A percentile compares a stretch with the other conserved stretches of the same genome.
phyloP scores from a whole-genome alignment of 2,888 invertebrate species.

The Oconnorella tubifera region DNA sequence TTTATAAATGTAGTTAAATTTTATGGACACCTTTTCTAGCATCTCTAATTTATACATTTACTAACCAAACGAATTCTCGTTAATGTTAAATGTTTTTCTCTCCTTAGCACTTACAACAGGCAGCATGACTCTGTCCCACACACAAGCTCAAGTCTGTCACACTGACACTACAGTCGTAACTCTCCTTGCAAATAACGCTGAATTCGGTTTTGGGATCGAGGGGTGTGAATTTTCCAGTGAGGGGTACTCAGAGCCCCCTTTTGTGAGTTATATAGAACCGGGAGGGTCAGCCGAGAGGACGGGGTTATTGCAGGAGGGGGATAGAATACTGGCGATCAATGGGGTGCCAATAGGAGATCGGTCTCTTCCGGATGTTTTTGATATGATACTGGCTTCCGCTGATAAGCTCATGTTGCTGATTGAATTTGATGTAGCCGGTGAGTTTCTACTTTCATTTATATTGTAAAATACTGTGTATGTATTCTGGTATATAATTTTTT shows the following conservation, averaged over 20 bases:
- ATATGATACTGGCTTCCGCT: conserved; percentile 53
- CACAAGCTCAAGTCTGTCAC: conserved; percentile 57
- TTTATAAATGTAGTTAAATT: too few species aligned
- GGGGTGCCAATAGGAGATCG: conserved; percentile 64
- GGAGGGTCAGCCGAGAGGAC: conserved; percentile 65
- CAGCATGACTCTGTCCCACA: conserved; percentile 18
- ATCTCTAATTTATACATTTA: too few species aligned
- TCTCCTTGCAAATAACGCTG: conserved; percentile 58
- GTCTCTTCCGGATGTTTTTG: conserved; percentile 55
- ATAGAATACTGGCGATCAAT: conserved; percentile 79
- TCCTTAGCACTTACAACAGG: conserved; percentile 13
- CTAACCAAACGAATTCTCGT: too few species aligned
- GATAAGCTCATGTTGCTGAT: conserved; percentile 71
- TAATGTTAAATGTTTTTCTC: too few species aligned
- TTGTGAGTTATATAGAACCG: conserved; percentile 60
- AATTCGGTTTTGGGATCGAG: conserved; percentile 61
- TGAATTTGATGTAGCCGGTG: conserved; percentile 79
- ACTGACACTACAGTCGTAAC: conserved; percentile 59
- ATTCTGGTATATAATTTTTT: neutral
- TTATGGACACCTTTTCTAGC: too few species aligned
- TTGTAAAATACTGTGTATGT: neutral
- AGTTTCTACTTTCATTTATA: neutral
- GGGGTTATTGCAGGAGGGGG: conserved; percentile 63
- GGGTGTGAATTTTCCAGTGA: conserved; percentile 38
- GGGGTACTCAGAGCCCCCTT: conserved; percentile 48